Conservation (phyloP, 53 echinoderm and acorn worm species). For the Pentamera pediparva region DNA sequence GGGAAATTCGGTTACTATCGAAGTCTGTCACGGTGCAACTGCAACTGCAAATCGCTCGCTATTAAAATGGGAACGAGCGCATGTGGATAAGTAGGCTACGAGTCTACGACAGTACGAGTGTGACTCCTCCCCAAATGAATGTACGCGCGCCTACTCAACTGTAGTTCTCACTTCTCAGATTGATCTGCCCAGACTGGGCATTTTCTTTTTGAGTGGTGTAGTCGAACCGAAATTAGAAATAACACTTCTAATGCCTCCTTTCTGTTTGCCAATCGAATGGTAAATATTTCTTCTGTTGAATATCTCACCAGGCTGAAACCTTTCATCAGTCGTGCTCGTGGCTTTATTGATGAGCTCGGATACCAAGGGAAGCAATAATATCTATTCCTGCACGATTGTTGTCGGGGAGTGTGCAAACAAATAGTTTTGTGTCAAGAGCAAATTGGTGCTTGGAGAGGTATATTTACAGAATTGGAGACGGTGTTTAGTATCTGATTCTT, state of each 20-base stretch:
- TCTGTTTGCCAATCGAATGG: constrained; percentile 34
- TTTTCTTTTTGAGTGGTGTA: constrained; percentile 29
- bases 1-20: constrained; percentile 29
- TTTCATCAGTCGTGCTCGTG: constrained; percentile 28
- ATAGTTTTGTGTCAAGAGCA: constrained; percentile 38
- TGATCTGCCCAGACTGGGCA: constrained; percentile 26
- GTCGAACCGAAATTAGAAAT: no score
- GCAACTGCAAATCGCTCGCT: no score
- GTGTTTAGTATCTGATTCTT: constrained; percentile 30
- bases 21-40: no score
- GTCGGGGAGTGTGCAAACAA: constrained; percentile 30
- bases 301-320: constrained; percentile 25
- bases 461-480: constrained; percentile 35
- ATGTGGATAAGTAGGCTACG: no score
- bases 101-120: no score
- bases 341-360: constrained; percentile 26
- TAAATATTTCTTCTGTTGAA: constrained; percentile 35
- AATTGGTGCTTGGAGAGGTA: constrained; percentile 31
- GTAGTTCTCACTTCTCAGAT: no score
- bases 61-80: no score
- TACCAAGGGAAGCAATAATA: constrained; percentile 31
- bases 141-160: no score
- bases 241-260: constrained; percentile 19
- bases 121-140: no score
- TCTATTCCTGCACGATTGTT: constrained; percentile 32